A percentile compares a stretch with the other conserved stretches of the same genome.
Evolutionary conservation across 2,888 invertebrate species (phyloP).

Genomic region (Himalopsyche kuldschensis): DNA sequence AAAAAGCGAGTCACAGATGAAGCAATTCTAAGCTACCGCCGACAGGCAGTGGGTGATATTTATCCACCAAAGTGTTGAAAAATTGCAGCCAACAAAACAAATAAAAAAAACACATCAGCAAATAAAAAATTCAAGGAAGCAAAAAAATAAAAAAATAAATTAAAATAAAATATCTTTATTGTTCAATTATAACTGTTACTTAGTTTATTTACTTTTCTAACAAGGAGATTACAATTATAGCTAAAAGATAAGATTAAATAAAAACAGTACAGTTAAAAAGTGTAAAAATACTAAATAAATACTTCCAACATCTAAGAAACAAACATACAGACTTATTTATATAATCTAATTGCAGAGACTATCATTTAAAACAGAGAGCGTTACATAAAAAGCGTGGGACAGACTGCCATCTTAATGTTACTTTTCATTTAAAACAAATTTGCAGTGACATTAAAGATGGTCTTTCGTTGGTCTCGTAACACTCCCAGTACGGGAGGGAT

Average conservation of each 20-base stretch:
- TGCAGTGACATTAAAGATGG: not conserved
- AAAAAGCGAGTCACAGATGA: too few species aligned
- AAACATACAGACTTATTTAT: not conserved
- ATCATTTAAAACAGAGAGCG: not conserved
- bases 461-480: too few species aligned
- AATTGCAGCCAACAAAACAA: not conserved
- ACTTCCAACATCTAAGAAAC: slow-evolving; percentile 1
- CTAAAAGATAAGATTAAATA: not conserved
- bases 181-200: slow-evolving; percentile 4
- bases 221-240: slow-evolving; percentile 25
- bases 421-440: not conserved
- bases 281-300: not conserved
- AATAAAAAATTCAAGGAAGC: slow-evolving; percentile 50
- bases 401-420: not conserved
- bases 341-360: not conserved
- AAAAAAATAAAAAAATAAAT: slow-evolving; percentile 44
- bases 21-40: not conserved
- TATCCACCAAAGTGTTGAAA: too few species aligned
- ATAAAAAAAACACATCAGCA: slow-evolving; percentile 49
- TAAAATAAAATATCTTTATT: slow-evolving; percentile 38
- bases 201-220: slow-evolving; percentile 9
- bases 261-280: not conserved
- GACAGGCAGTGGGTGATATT: too few species aligned
- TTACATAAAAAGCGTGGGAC: not conserved
- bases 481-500: too few species aligned